Base-by-base conservation (phyloP, 1,140 invertebrate genomes). In the Agrypnia vestita region DNA sequence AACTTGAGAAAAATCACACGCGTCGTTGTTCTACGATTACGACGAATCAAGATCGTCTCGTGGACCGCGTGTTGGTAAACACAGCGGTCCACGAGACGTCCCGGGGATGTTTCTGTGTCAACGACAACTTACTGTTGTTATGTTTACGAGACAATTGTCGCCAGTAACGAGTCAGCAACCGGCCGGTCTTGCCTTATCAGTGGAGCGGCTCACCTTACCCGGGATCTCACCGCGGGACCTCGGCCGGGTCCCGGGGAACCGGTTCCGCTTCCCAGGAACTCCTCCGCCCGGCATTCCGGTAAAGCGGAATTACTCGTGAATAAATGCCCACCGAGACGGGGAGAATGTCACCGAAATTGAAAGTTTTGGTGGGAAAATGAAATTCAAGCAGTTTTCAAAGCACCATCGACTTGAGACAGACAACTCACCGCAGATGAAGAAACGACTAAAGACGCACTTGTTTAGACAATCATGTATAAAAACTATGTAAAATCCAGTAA, bases 141-240 rank as follows among this genome's bases (percentile, higher is more conserved):
- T 59, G n/a, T n/a, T n/a, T n/a, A n/a, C n/a, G n/a, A n/a, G 17
- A 19, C 21, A 19, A 59, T 59, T 59, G 12, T 59, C 3, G 55
- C 21, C 55, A 17, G 19, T 17, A 56, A 8, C n/a, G 21, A 43
- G 13, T n/a, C 17, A 35, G 6, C 25, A 19, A 10, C 61, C 35
- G 21, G 19, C n/a, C 13, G 61, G 21, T 64, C 19, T 64, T n/a
- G 10, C 61, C 61, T 64, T 64, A 64, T 64, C 61, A 35, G 61
- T 64, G n/a, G 12, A 35, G 61, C n/a, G 19, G 61, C 61, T 64
- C 61, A 64, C 61, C 61, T 64, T 44, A 59, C 61, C 35, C 19
- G 21, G 25, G 53, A 19, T 56, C 25, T n/a, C n/a, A 6, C 53
- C 19, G 53, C 6, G 53, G 55, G 17, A 10, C 13, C 55, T 59